phyloP scores from a whole-genome alignment of 1,140 invertebrate genomes.

The Meteorus sp. region DNA sequence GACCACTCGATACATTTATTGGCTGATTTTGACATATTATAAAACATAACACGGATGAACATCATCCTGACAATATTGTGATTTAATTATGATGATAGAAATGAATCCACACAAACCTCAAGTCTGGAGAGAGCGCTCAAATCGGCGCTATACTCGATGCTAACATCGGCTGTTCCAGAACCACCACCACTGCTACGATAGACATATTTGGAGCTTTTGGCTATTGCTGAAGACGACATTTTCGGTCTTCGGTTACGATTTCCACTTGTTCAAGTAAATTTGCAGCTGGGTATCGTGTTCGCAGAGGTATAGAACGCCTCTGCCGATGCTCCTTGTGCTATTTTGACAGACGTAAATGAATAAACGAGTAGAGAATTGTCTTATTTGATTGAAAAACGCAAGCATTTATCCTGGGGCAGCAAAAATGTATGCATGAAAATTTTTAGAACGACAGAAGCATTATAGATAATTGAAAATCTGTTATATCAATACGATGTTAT shows the following conservation, averaged over 20 bases:
- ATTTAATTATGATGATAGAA: too few relatives aligned
- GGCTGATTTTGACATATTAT: too few relatives aligned
- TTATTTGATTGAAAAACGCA: too few relatives aligned
- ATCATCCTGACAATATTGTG: too few relatives aligned
- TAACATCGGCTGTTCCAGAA: slow-evolving; percentile 78
- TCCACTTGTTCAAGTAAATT: slow-evolving; percentile 10
- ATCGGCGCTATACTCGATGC: slow-evolving; percentile 91
- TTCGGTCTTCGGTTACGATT: slow-evolving; percentile 9
- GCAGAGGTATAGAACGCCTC: slow-evolving; percentile 26
- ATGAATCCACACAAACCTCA: slow-evolving; percentile 71
- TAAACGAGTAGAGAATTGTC: slow-evolving; percentile 14
- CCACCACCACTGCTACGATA: slow-evolving; percentile 79
- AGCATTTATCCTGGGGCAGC: too few relatives aligned
- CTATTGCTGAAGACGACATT: slow-evolving; percentile 72
- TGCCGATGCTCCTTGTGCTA: slow-evolving; percentile 27
- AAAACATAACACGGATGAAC: too few relatives aligned
- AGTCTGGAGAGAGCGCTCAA: slow-evolving; percentile 88
- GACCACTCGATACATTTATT: too few relatives aligned
- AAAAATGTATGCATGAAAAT: too few relatives aligned
- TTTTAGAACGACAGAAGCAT: too few relatives aligned
- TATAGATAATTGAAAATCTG: too few relatives aligned
- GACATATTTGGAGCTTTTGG: slow-evolving; percentile 85
- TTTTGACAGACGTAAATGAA: neutral
- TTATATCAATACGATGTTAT: too few relatives aligned
- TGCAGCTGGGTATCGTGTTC: neutral